Base-by-base conservation (phyloP, 2,113 vertebrate species). In the Pachyramphus minor region DNA sequence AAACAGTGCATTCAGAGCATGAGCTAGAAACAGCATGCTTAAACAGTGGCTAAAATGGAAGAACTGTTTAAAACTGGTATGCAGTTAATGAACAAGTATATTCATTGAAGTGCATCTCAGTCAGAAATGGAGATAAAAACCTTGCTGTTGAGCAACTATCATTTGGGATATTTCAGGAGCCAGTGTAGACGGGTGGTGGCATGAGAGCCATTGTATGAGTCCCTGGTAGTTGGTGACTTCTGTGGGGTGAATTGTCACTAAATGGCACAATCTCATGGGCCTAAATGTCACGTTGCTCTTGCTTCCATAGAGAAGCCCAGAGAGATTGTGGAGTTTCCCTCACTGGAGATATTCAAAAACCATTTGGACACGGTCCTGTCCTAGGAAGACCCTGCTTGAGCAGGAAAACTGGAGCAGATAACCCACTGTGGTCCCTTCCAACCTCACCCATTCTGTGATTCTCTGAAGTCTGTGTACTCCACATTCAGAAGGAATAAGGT, bases 291-390 rank as follows among this genome's bases (percentile, higher is more conserved):
- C 42, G 56, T 68, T 8, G 11, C 5, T 49, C 41, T 82, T 45
- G 45, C 28, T 42, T 53, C 37, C 25, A 6, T 2, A n/a, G 47
- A 53, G 69, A 44, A 74, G 11, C 21, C 18, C n/a, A 35, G 45
- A 44, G 28, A 60, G 31, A 6, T 0, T 62, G 30, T 76, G 35
- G 30, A 83, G 9, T 23, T 9, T 84, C 41, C 41, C 15, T 33
- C 41, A 35, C 42, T 49, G 55, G 35, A 28, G 30, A 62, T 62
- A 27, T 2, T 53, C 9, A 5, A 19, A 41, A 62, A 15, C 5
- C 2, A 0, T 1, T 31, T 14, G 55, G 18, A 2, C 35, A 63
- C 22, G 20, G 9, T 20, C 6, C 41, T 33, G 41, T 55, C 12
- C 63, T 42, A 14, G 56, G 18, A 28, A 24, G 35, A 35, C 3